These are phyloP conservation scores for Tapirus indicus DNA, from an alignment of 2,797 vertebrate genomes.

Conservation along the genomic window DNA sequence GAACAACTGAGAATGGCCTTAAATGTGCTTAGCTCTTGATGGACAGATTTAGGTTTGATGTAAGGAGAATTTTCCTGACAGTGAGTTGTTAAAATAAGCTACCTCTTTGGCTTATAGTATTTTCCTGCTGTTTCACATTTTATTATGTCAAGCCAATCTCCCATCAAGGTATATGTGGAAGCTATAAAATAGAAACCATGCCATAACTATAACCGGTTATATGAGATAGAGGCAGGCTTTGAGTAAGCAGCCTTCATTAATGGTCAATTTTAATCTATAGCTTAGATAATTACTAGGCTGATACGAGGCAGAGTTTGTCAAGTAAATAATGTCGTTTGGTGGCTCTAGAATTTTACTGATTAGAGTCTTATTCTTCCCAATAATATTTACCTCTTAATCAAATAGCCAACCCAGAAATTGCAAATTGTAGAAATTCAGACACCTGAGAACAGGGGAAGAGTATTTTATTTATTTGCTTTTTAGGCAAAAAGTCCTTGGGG, in stretches of 20 bases:
- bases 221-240: neutral
- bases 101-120: conserved; percentile 62
- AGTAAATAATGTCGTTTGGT: neutral
- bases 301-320: neutral
- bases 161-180: conserved; percentile 45
- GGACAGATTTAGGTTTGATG: conserved; percentile 62
- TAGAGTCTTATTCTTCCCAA: neutral
- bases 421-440: neutral
- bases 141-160: conserved; percentile 64
- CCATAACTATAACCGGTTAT: neutral
- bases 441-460: neutral
- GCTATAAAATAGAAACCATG: conserved; percentile 38
- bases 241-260: neutral
- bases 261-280: neutral
- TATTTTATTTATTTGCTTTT: conserved; percentile 1
- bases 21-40: neutral
- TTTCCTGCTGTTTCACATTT: conserved; percentile 68
- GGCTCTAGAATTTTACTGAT: neutral
- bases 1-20: conserved; percentile 22
- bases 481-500: neutral
- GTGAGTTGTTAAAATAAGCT: conserved; percentile 67
- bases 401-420: neutral
- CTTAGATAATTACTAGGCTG: neutral
- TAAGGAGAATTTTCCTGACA: conserved; percentile 63
- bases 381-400: conserved; percentile 39